phyloP scores from a whole-genome alignment of 2,797 vertebrate genomes.

The Brachymystax lenok region DNA sequence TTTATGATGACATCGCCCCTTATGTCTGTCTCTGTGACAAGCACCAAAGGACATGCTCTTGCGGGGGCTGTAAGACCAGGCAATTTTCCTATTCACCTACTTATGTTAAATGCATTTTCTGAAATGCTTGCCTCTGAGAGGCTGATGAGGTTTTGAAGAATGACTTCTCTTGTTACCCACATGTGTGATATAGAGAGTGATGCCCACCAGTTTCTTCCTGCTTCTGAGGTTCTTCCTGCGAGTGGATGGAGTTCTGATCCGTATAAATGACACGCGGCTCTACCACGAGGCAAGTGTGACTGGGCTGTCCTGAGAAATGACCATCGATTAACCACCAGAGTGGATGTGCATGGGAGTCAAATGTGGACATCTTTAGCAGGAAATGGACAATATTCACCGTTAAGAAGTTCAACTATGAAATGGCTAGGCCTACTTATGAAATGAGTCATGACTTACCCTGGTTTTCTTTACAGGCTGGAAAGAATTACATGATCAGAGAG shows the following conservation, averaged over 20 bases:
- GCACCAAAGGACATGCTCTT: neutral
- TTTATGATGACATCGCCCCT: neutral
- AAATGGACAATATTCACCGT: neutral
- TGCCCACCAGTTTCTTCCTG: slow-evolving; percentile 96
- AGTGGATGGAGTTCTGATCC: slow-evolving; percentile 93
- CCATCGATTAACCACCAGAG: neutral
- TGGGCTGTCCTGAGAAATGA: neutral
- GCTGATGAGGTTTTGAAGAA: neutral
- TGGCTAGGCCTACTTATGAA: neutral
- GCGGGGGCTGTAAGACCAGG: too few species aligned
- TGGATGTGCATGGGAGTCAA: neutral
- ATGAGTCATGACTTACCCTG: neutral
- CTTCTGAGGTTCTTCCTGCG: slow-evolving; percentile 92
- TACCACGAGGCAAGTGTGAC: slow-evolving; percentile 84
- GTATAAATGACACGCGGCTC: slow-evolving; percentile 93
- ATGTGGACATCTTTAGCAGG: neutral
- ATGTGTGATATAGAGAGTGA: slow-evolving; percentile 84
- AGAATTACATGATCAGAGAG: slow-evolving; percentile 89
- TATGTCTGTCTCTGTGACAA: neutral
- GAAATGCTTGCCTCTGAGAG: neutral
- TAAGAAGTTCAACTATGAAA: neutral
- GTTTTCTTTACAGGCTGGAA: slow-evolving; percentile 81
- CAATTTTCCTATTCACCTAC: neutral
- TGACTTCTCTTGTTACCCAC: slow-evolving; percentile 2
- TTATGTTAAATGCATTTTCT: neutral